Evolutionary conservation across 2,113 vertebrate genomes (phyloP).

Genomic region (Notiomystis cincta): DNA sequence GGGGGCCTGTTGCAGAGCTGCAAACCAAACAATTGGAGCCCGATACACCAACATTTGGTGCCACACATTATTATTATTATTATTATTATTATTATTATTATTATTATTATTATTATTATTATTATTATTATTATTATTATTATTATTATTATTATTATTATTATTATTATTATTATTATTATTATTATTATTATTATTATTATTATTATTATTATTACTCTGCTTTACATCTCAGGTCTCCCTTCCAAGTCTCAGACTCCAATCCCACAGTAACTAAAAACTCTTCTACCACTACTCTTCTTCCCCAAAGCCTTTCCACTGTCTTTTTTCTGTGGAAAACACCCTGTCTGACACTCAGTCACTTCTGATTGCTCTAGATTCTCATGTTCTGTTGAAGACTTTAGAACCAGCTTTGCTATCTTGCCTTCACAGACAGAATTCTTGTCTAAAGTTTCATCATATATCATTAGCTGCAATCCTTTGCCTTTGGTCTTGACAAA

Average conservation of each 20-base stretch:
- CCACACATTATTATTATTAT: neutral
- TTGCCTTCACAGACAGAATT: neutral
- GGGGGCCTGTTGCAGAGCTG: neutral
- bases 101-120: neutral
- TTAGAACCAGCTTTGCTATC: neutral
- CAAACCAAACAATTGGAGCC: slow-evolving; percentile 2
- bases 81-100: neutral
- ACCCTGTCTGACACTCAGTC: neutral
- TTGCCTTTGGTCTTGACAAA: neutral
- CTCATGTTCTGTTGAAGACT: neutral
- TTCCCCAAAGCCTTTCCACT: neutral
- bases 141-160: neutral
- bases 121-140: neutral
- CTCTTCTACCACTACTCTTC: neutral
- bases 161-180: neutral
- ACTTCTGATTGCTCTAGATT: neutral
- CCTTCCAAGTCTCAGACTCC: neutral
- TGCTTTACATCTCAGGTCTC: neutral
- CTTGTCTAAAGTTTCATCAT: neutral
- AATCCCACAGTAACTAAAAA: neutral
- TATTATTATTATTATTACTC: neutral
- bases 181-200: neutral
- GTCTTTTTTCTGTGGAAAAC: neutral
- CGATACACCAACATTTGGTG: slow-evolving; percentile 3
- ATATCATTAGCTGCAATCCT: neutral